phyloP scores from a whole-genome alignment of 2,888 invertebrate genomes.

The Phortica magna region DNA sequence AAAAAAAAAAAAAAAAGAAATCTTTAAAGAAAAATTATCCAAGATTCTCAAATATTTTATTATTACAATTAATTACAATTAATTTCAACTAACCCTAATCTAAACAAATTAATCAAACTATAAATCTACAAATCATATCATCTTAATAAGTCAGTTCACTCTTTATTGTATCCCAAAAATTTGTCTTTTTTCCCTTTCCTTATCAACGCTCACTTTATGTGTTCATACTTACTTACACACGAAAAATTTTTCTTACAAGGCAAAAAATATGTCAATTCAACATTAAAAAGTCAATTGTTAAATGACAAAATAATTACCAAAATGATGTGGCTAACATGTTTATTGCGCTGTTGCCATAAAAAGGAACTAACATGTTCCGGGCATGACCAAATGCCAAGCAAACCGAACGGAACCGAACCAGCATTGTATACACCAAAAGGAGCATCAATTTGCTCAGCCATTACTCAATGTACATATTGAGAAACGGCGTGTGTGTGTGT shows the following conservation, averaged over 20 bases:
- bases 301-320: conserved; percentile 65
- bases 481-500: conserved; percentile 27
- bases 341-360: background rate
- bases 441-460: conserved; percentile 64
- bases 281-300: conserved; percentile 57
- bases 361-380: background rate
- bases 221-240: background rate
- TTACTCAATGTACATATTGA: conserved; percentile 67
- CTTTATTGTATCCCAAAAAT: too few species aligned
- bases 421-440: conserved; percentile 29
- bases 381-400: conserved; percentile 3
- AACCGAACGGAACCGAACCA: conserved; percentile 25
- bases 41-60: too few species aligned
- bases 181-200: background rate
- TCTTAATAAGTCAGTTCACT: too few species aligned
- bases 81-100: too few species aligned
- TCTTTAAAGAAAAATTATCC: too few species aligned
- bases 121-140: too few species aligned
- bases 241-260: background rate
- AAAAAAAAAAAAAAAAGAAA: too few species aligned
- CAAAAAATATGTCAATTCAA: conserved; percentile 51
- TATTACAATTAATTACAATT: too few species aligned
- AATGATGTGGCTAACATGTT: conserved; percentile 56
- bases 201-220: background rate
- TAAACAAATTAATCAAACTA: too few species aligned